Percentiles rank a stretch among this genome's conserved stretches.
These are phyloP conservation scores for Sitophilus oryzae DNA, from an alignment of 1,140 invertebrate species.

Conservation along the genomic window DNA sequence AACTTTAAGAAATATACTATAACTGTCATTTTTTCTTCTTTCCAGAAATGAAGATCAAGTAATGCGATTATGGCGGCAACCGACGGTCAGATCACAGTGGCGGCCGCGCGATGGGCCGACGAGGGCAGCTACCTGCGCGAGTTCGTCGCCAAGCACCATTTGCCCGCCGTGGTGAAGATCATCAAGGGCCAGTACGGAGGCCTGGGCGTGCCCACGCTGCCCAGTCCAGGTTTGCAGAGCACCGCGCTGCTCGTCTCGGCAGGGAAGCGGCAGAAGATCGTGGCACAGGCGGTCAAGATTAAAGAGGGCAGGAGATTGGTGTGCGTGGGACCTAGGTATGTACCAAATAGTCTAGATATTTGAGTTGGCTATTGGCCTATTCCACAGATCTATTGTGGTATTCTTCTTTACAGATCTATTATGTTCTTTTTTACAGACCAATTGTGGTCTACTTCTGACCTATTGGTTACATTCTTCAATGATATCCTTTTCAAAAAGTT, in stretches of 20 bases:
- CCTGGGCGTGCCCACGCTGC: slow-evolving; percentile 77
- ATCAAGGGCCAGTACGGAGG: slow-evolving; percentile 88
- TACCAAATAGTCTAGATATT: too few relatives aligned
- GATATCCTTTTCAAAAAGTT: too few relatives aligned
- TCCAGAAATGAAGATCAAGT: slow-evolving; percentile 36
- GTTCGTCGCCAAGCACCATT: slow-evolving; percentile 68
- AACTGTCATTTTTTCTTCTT: slow-evolving; percentile 14
- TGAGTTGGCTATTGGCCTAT: too few relatives aligned
- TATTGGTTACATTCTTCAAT: too few relatives aligned
- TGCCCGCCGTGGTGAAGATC: slow-evolving; percentile 83
- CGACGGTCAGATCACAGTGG: slow-evolving; percentile 76
- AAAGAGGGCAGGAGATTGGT: slow-evolving; percentile 75
- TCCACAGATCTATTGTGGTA: too few relatives aligned
- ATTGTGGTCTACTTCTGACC: too few relatives aligned
- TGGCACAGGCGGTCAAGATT: slow-evolving; percentile 85
- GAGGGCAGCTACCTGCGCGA: slow-evolving; percentile 72
- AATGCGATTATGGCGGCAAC: slow-evolving; percentile 66
- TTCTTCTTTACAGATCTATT: too few relatives aligned
- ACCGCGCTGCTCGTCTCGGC: slow-evolving; percentile 78
- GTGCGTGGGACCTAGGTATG: slow-evolving; percentile 59
- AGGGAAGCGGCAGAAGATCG: slow-evolving; percentile 76
- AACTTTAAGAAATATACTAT: too few relatives aligned
- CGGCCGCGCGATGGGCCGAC: slow-evolving; percentile 78
- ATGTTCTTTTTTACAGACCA: too few relatives aligned
- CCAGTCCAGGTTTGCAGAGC: slow-evolving; percentile 74